Evolutionary conservation across 2,888 invertebrate species (phyloP).

Genomic region (Tricholauxania praeusta): DNA sequence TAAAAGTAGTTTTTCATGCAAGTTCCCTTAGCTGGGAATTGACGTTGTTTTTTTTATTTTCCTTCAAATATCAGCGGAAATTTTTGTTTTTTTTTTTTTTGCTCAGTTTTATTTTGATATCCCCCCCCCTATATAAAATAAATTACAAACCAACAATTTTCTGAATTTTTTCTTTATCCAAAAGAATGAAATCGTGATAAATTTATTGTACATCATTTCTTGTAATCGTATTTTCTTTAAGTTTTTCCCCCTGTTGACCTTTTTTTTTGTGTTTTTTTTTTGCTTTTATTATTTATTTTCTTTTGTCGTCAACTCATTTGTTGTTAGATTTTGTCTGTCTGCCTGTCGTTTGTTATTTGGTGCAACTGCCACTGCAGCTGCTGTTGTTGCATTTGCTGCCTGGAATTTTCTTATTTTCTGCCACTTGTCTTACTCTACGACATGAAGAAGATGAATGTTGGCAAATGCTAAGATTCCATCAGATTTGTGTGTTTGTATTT

Average conservation of each 20-base stretch:
- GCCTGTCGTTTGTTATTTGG: slow-evolving; percentile 4
- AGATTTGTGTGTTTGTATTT: no score
- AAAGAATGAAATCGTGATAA: slow-evolving; percentile 6
- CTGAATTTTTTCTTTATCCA: slow-evolving; percentile 3
- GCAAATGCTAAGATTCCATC: not conserved
- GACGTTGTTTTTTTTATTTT: no score
- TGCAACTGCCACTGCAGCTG: no score
- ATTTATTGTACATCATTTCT: slow-evolving; percentile 20
- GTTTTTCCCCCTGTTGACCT: slow-evolving; percentile 10
- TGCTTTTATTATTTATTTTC: not conserved
- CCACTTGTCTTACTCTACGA: slow-evolving; percentile 18
- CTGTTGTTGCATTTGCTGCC: slow-evolving; percentile 4
- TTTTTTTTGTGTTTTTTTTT: not conserved
- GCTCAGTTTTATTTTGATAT: no score
- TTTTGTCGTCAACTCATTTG: slow-evolving; percentile 3
- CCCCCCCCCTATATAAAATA: no score
- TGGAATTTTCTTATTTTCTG: slow-evolving; percentile 1
- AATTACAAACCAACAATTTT: not conserved
- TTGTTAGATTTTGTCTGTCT: slow-evolving; percentile 5
- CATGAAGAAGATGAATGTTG: slow-evolving; percentile 26
- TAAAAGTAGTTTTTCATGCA: no score
- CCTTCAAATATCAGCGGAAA: no score
- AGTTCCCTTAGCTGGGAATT: no score
- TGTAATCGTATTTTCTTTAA: not conserved
- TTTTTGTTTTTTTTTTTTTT: no score